A percentile compares a stretch with the other conserved stretches of the same genome.
Evolutionary conservation across 2,113 vertebrate species (phyloP).

Genomic region (Phrynosoma blainvillii): DNA sequence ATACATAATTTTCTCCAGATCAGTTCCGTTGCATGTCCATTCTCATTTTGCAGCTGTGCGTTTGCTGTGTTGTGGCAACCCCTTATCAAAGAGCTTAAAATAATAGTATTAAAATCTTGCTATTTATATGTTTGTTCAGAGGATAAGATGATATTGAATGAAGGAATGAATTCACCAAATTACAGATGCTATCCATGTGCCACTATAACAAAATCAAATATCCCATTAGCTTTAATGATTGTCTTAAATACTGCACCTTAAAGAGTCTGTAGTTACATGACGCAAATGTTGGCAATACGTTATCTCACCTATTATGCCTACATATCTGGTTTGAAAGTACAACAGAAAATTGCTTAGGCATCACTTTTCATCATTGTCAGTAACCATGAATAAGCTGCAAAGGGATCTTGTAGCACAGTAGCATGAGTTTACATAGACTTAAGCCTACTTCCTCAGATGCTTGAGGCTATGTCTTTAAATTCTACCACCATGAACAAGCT

Average conservation of each 20-base stretch:
- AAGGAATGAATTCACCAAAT: slow-evolving; percentile 14
- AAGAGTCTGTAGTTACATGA: not conserved
- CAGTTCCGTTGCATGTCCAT: slow-evolving; percentile 40
- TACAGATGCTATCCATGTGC: slow-evolving; percentile 16
- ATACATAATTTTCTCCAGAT: slow-evolving; percentile 50
- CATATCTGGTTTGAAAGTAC: not conserved
- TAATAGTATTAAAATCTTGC: slow-evolving; percentile 24
- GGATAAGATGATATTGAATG: slow-evolving; percentile 7
- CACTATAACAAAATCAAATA: not conserved
- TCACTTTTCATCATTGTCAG: not conserved
- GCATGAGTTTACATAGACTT: too few species aligned
- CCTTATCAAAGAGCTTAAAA: slow-evolving; percentile 33
- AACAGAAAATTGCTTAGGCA: not conserved
- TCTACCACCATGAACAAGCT: not conserved
- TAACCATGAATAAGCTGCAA: not conserved
- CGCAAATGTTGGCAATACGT: not conserved
- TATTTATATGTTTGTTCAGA: slow-evolving; percentile 21
- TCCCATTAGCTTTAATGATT: slow-evolving; percentile 24
- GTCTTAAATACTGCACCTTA: not conserved
- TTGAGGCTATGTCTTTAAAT: too few species aligned
- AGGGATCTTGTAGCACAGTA: too few species aligned
- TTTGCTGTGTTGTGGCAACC: slow-evolving; percentile 29
- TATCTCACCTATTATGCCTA: not conserved
- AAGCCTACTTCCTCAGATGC: too few species aligned
- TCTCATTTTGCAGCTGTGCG: slow-evolving; percentile 38